phyloP scores from a whole-genome alignment of 2,888 invertebrate species.

The Drosophila neutralis region DNA sequence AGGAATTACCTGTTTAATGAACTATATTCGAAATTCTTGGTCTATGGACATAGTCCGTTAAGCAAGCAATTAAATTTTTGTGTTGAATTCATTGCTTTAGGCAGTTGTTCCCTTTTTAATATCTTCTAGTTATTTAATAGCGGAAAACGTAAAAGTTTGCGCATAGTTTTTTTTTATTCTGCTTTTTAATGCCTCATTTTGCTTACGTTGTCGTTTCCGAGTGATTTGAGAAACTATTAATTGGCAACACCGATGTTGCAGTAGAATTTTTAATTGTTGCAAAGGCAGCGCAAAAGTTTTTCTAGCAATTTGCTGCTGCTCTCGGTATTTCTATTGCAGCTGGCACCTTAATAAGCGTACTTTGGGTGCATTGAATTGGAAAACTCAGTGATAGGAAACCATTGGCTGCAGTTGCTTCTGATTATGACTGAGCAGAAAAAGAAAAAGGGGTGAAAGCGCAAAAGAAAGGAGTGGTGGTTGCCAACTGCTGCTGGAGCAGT shows the following conservation, averaged over 20 bases:
- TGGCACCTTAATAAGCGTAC: constrained; percentile 53
- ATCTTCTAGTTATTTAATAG: constrained; percentile 21
- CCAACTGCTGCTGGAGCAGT: constrained; percentile 1
- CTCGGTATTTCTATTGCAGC: constrained; percentile 27
- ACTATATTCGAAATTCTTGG: neutral
- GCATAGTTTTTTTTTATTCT: constrained; percentile 19
- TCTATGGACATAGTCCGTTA: neutral
- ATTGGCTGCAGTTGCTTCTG: constrained; percentile 17
- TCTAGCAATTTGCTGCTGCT: constrained; percentile 11
- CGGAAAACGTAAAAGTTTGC: constrained; percentile 16
- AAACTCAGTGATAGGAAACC: constrained; percentile 48
- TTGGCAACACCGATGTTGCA: constrained; percentile 60
- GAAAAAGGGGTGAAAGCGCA: neutral
- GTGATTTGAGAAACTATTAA: constrained; percentile 69
- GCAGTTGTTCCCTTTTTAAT: neutral
- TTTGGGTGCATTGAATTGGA: constrained; percentile 63
- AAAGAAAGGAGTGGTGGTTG: neutral
- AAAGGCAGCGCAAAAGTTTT: constrained; percentile 60
- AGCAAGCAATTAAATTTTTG: neutral
- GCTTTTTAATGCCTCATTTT: constrained; percentile 19
- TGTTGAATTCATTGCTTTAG: neutral
- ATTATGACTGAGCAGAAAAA: constrained; percentile 18
- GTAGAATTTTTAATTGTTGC: constrained; percentile 60
- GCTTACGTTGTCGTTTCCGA: constrained; percentile 37
- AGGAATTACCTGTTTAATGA: neutral